A percentile compares a stretch with the other conserved stretches of the same genome.
phyloP scores from a whole-genome alignment of 2,888 invertebrate species.

The Steinernema scapterisci region DNA sequence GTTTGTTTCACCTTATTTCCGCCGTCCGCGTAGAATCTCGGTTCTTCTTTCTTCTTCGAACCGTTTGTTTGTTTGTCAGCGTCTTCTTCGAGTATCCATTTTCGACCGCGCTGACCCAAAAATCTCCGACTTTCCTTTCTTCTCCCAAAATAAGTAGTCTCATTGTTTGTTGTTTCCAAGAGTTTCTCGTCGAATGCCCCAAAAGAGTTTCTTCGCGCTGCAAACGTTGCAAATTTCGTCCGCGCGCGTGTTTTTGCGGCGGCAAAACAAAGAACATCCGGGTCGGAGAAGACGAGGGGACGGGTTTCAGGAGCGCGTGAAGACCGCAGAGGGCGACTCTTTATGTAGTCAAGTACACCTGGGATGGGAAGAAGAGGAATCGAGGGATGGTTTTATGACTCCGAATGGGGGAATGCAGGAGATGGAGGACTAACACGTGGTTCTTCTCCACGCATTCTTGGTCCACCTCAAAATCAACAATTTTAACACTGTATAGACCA shows the following conservation, averaged over 20 bases:
- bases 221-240: conserved; percentile 11
- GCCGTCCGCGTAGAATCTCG: too few species aligned
- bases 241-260: conserved; percentile 23
- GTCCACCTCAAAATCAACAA: too few species aligned
- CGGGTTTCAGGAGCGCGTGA: background rate
- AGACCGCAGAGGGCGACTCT: background rate
- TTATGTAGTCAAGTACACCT: too few species aligned
- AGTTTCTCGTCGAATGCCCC: background rate
- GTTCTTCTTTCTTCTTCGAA: too few species aligned
- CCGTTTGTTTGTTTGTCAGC: too few species aligned
- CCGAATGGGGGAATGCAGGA: too few species aligned
- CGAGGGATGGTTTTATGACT: too few species aligned
- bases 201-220: conserved; percentile 13
- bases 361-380: too few species aligned
- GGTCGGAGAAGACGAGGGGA: background rate
- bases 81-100: background rate
- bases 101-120: conserved; percentile 17
- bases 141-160: background rate
- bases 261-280: conserved; percentile 19
- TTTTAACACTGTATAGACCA: too few species aligned
- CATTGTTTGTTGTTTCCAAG: background rate
- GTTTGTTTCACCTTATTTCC: too few species aligned
- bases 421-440: too few species aligned
- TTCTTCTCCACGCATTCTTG: too few species aligned
- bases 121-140: background rate